A percentile compares a stretch with the other conserved stretches of the same genome.
Conservation (phyloP, 1,140 invertebrate species). For the Glossosoma conforme region DNA sequence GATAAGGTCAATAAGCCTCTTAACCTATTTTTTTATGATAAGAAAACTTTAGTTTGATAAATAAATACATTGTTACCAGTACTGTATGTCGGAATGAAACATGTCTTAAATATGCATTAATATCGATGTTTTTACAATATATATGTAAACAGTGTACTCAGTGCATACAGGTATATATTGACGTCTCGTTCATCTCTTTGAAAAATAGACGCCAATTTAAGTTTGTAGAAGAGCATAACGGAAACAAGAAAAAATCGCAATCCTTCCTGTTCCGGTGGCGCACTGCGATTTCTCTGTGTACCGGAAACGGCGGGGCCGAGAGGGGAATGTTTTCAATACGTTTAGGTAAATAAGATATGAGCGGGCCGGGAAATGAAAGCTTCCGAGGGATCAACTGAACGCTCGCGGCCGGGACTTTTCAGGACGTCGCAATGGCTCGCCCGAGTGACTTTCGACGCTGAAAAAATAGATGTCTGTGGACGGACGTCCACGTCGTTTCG, state of each 20-base stretch:
- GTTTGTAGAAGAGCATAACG: constrained; percentile 3
- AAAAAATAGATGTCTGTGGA: not conserved
- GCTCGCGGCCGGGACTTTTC: too few species aligned
- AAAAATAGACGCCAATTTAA: constrained; percentile 11
- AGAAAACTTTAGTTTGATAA: too few species aligned
- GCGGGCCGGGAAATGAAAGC: constrained; percentile 14
- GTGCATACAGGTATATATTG: too few species aligned
- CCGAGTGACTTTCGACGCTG: not conserved
- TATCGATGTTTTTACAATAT: too few species aligned
- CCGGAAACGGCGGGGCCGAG: not conserved
- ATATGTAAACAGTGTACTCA: too few species aligned
- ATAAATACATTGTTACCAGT: too few species aligned
- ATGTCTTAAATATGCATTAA: too few species aligned
- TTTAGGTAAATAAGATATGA: constrained; percentile 15
- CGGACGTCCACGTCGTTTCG: not conserved
- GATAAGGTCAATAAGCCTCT: too few species aligned
- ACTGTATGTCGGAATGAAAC: too few species aligned
- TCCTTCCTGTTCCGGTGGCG: too few species aligned
- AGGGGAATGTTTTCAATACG: constrained; percentile 13
- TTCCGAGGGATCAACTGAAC: constrained; percentile 9
- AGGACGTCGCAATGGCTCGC: not conserved
- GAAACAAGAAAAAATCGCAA: not conserved
- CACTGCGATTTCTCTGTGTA: constrained; percentile 9
- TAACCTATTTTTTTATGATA: too few species aligned
- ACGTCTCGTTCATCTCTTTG: too few species aligned